These are phyloP conservation scores for Cheilosia soror DNA, from an alignment of 2,888 invertebrate species.

Conservation along the genomic window DNA sequence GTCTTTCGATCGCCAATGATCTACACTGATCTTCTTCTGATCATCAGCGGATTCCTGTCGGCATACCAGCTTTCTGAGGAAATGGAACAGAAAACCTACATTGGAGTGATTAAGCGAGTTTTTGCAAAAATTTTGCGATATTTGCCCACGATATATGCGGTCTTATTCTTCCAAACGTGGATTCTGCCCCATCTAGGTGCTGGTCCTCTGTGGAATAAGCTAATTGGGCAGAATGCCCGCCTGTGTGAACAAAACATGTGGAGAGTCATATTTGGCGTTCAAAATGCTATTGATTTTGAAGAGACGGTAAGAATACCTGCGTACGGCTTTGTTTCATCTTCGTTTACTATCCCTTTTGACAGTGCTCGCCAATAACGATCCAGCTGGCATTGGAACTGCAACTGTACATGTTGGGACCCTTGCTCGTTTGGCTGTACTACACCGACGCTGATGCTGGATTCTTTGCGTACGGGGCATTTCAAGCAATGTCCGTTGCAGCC, in stretches of 20 bases:
- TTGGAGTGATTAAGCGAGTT: constrained; percentile 86
- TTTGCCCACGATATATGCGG: constrained; percentile 87
- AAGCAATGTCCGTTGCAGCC: constrained; percentile 86
- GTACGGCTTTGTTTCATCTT: too few relatives aligned
- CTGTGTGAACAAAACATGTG: constrained; percentile 88
- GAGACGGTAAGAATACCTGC: constrained; percentile 85
- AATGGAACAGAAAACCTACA: constrained; percentile 84
- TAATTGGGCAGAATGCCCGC: constrained; percentile 87
- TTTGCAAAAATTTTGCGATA: constrained; percentile 87
- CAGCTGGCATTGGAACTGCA: constrained; percentile 91
- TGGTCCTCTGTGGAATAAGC: constrained; percentile 88
- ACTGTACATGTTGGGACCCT: constrained; percentile 87
- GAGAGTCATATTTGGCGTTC: constrained; percentile 88
- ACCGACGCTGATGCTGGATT: constrained; percentile 85
- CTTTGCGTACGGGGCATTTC: constrained; percentile 85
- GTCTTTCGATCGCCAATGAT: constrained; percentile 87
- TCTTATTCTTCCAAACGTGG: constrained; percentile 88
- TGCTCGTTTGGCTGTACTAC: constrained; percentile 87
- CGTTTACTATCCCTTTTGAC: constrained; percentile 75
- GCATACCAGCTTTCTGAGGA: constrained; percentile 87
- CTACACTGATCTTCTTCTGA: constrained; percentile 88
- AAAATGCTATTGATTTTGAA: constrained; percentile 88
- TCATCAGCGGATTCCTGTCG: constrained; percentile 88
- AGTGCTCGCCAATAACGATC: constrained; percentile 91
- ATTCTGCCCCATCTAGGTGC: constrained; percentile 87